phyloP scores from a whole-genome alignment of 2,113 vertebrate genomes.

The Hemiscyllium ocellatum region DNA sequence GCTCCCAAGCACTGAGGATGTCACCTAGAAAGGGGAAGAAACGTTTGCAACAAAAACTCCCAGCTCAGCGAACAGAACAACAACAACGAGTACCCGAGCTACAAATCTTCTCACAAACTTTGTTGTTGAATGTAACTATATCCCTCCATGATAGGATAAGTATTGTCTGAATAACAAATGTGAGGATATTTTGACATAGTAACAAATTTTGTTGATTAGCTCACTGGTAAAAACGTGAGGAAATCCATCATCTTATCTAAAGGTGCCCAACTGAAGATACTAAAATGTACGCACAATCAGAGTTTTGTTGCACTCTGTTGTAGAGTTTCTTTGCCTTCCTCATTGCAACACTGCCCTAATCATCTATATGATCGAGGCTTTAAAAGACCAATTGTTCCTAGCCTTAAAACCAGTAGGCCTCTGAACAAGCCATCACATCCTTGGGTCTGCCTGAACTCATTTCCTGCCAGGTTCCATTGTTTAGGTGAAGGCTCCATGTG shows the following conservation, averaged over 20 bases:
- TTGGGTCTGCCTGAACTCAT: too few relatives aligned
- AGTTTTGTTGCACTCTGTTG: not conserved
- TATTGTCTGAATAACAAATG: not conserved
- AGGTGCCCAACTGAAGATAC: not conserved
- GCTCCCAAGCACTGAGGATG: too few relatives aligned
- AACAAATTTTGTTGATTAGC: not conserved
- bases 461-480: not conserved
- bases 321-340: not conserved
- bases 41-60: too few relatives aligned
- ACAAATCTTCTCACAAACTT: too few relatives aligned
- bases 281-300: not conserved
- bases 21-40: too few relatives aligned
- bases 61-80: too few relatives aligned
- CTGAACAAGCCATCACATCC: not conserved
- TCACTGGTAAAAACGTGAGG: not conserved
- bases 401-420: not conserved
- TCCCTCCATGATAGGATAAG: not conserved
- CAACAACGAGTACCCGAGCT: too few relatives aligned
- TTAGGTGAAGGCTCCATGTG: not conserved
- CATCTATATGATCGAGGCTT: not conserved
- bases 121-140: not conserved
- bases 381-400: not conserved
- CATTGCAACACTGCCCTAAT: not conserved
- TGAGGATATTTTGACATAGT: not conserved
- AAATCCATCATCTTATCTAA: not conserved